Base-by-base conservation (phyloP, 2,888 invertebrate species). In the Trypoxylon attenuatum region DNA sequence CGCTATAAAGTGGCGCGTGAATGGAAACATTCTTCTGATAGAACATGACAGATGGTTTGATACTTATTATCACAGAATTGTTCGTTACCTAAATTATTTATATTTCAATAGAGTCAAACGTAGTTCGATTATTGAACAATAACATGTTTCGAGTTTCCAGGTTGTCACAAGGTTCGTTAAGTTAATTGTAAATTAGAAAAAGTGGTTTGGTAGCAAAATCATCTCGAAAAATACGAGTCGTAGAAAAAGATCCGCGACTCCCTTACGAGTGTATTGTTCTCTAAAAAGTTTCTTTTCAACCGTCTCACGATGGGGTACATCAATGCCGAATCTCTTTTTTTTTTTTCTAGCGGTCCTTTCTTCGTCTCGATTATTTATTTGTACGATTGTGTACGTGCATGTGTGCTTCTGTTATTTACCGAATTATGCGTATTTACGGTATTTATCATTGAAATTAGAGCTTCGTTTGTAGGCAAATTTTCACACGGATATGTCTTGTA, bases 21-120 rank as follows among this genome's bases (percentile, higher is more conserved):
- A 25, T 19, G 13, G 3, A 46, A 16, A 51, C 39, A 22, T 18
- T 23, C 38, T 8, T 5, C n/a, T 2, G 19, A 10, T 18, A 38
- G 27, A 21, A 15, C 13, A 46, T 41, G 16, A 22, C 39, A 25
- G 25, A 22, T 29, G 22, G 64, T 74, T 69, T n/a, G n/a, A 55
- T 58, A 55, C 59, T 59, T 54, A 72, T 72, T 72, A 75, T 76
- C 65, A 67, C 73, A 73, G 67, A 75, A 67, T 62, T 51, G 18
- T 61, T 41, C 47, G 55, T 61, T 59, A 10, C 21, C 8, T 22
- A 33, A 64, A 47, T 55, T 25, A 52, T 57, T 38, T 19, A n/a
- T n/a, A n/a, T 38, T 13, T 22, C n/a, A 16, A 15, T 39, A 43
- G 27, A 23, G 21, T 22, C 38, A n/a, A n/a, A n/a, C n/a, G n/a